Conservation (phyloP, 1,140 invertebrate genomes). For the Pteromalus puparum region DNA sequence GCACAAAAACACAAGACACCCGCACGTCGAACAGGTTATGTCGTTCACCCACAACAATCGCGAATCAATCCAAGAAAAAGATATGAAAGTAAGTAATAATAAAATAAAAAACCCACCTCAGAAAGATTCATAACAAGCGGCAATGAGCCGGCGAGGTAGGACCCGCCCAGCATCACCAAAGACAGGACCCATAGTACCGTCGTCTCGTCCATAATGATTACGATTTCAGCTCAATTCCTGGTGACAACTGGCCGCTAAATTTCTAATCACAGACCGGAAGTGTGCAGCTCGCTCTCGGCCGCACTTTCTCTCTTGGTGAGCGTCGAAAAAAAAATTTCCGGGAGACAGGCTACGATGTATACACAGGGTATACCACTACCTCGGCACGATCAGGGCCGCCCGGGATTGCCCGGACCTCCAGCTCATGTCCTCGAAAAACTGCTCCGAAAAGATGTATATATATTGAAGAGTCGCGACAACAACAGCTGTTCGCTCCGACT, state of each 20-base stretch:
- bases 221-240: too few species aligned
- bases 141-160: conserved; percentile 94
- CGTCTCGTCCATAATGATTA: conserved; percentile 86
- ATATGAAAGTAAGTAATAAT: not conserved
- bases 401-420: not conserved
- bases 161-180: conserved; percentile 95
- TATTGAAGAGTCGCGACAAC: not conserved
- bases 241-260: too few species aligned
- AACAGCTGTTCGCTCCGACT: not conserved
- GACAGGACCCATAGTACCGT: conserved; percentile 87
- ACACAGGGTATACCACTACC: not conserved
- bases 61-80: not conserved
- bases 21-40: too few species aligned
- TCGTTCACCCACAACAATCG: too few species aligned
- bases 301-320: not conserved
- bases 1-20: too few species aligned
- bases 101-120: conserved; percentile 82
- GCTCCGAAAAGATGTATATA: not conserved
- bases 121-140: conserved; percentile 95
- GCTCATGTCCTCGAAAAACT: conserved; percentile 11
- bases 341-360: too few species aligned
- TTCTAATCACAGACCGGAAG: too few species aligned
- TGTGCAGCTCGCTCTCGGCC: too few species aligned
- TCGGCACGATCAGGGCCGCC: not conserved
- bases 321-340: not conserved